Evolutionary conservation across 2,797 vertebrate species (phyloP), one percentile per base, ranked within the genome.

Genomic region (Acanthornis magna): DNA sequence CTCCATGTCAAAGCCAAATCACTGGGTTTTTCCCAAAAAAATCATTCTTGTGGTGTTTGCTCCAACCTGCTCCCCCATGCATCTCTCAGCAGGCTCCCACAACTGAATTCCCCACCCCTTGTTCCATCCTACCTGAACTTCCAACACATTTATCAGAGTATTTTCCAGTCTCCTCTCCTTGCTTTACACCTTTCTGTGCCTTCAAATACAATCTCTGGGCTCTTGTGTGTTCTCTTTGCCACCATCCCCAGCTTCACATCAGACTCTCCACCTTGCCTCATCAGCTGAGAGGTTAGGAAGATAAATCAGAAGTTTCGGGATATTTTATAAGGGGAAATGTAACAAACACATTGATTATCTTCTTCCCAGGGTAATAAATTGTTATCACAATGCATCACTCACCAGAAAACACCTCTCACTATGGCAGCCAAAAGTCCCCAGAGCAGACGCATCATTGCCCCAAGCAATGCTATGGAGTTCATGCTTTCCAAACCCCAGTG

Each of bases 391-490:
- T 66, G 21, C n/a, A 32, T 20, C 11, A 11, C 23, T 34, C 26
- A 5, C 19, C n/a, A 80, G 53, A 36, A 79, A 90, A 40, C 6
- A 11, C 27, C 43, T 71, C 45, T 58, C 32, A 11, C 25, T 30
- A 11, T 11, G 13, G 16, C 42, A 66, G 53, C 16, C 1, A 1
- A 51, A 36, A 66, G 7, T 16, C 21, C 8, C 5, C 0, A 2
- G 29, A 30, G 70, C 4, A 62, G 57, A 26, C 7, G 4, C 23
- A 48, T 29, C 29, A 5, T 30, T 57, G 38, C 17, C 20, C 20
- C 22, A 27, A 23, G 36, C 11, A 5, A 4, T 62, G 9, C 50
- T 71, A 11, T 7, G 13, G 67, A 20, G 23, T 11, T 79, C 55
- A 8, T 45, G 22, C 20, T 82, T 23, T 53, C 38, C 38, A 68